Evolutionary conservation across 2,888 invertebrate species (phyloP).

Genomic region (Congeria kusceri): DNA sequence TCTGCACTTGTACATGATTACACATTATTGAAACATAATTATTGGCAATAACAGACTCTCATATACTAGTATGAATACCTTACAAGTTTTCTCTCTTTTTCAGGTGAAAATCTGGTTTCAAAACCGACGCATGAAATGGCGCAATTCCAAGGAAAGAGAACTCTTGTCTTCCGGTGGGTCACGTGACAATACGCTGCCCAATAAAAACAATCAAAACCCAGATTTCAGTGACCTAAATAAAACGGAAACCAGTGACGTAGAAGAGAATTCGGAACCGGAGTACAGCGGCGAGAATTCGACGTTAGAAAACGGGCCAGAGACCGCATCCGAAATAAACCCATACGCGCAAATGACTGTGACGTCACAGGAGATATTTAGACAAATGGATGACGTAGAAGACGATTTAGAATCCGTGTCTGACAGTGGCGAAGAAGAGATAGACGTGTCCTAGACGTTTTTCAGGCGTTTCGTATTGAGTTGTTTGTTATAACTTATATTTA

Average conservation of each 20-base stretch:
- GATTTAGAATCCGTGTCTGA: conserved; percentile 71
- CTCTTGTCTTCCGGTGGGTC: conserved; percentile 96
- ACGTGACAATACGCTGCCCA: conserved; percentile 97
- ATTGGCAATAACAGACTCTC: too few relatives aligned
- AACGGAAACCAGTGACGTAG: conserved; percentile 62
- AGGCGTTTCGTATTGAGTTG: background rate
- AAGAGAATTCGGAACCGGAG: conserved; percentile 54
- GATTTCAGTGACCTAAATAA: conserved; percentile 91
- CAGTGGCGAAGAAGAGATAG: conserved; percentile 80
- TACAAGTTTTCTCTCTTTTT: conserved; percentile 73
- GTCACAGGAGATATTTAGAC: conserved; percentile 56
- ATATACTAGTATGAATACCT: too few relatives aligned
- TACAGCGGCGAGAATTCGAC: conserved; percentile 27
- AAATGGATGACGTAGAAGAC: conserved; percentile 64
- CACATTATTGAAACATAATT: too few relatives aligned
- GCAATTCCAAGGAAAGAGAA: conserved; percentile 98
- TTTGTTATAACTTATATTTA: too few relatives aligned
- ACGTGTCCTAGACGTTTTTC: conserved; percentile 69
- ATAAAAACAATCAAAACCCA: conserved; percentile 98
- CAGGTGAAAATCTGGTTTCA: conserved; percentile 97
- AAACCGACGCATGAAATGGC: conserved; percentile 99
- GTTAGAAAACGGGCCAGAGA: conserved; percentile 44
- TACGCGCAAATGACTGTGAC: conserved; percentile 59
- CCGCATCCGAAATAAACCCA: conserved; percentile 43
- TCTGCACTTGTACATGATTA: too few relatives aligned